A percentile compares a stretch with the other conserved stretches of the same genome.
Conservation (phyloP, 2,888 invertebrate genomes). For the Hemicrepidius hirtus region DNA sequence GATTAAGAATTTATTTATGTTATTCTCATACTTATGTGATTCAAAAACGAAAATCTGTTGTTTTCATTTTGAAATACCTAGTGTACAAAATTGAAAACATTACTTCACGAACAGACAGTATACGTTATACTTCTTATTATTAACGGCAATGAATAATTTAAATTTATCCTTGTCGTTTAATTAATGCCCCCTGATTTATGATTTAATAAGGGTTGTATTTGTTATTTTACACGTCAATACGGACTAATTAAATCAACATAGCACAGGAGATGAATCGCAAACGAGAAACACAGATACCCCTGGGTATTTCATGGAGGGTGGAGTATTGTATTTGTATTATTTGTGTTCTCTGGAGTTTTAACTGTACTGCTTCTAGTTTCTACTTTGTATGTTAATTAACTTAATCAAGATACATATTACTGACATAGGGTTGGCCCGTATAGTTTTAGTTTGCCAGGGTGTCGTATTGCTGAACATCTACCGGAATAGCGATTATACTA, state of each 20-base stretch:
- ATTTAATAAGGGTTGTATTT: neutral
- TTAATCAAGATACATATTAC: conserved; percentile 14
- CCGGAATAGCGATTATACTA: too few species aligned
- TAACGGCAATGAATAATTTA: too few species aligned
- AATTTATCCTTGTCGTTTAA: neutral
- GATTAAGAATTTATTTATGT: too few species aligned
- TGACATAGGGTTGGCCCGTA: neutral
- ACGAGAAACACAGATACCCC: too few species aligned
- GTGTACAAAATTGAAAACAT: too few species aligned
- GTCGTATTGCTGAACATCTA: neutral
- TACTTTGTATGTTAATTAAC: conserved; percentile 15
- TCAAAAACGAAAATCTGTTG: too few species aligned
- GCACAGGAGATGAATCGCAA: neutral
- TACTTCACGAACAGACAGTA: too few species aligned
- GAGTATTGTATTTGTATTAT: conserved; percentile 2
- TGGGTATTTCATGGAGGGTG: neutral
- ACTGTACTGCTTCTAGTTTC: neutral
- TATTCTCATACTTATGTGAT: too few species aligned
- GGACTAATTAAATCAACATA: neutral
- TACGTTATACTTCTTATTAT: too few species aligned
- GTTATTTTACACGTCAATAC: conserved; percentile 5
- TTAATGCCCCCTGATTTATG: neutral
- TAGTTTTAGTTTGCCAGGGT: neutral
- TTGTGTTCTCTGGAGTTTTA: neutral
- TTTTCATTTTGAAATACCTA: too few species aligned